phyloP scores from a whole-genome alignment of 2,797 vertebrate genomes.

The Phoeniculus purpureus region DNA sequence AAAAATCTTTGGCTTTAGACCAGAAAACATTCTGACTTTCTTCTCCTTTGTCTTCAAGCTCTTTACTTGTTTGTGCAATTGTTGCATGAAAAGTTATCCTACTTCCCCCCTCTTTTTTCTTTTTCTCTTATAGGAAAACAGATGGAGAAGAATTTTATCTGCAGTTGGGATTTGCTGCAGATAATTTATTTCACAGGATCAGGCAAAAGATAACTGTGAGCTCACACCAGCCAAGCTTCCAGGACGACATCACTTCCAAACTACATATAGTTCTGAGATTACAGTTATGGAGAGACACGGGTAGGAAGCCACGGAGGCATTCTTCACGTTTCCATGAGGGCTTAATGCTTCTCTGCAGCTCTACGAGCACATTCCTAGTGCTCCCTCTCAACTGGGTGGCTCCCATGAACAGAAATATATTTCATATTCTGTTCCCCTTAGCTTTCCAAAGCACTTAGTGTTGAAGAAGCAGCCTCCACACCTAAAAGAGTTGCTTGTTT shows the following conservation, averaged over 20 bases:
- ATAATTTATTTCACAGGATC: slow-evolving; percentile 76
- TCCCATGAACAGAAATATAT: slow-evolving; percentile 53
- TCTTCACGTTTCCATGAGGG: slow-evolving; percentile 40
- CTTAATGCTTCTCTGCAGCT: slow-evolving; percentile 45
- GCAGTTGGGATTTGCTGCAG: slow-evolving; percentile 70
- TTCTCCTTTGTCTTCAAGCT: slow-evolving; percentile 58
- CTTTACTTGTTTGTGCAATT: slow-evolving; percentile 71
- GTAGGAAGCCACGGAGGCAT: slow-evolving; percentile 48
- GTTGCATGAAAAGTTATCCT: slow-evolving; percentile 66
- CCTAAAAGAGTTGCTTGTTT: slow-evolving; percentile 2
- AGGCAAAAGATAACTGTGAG: slow-evolving; percentile 65
- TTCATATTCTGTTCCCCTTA: slow-evolving; percentile 51
- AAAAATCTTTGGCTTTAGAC: slow-evolving; percentile 73
- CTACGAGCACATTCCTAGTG: slow-evolving; percentile 59
- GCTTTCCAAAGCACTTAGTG: slow-evolving; percentile 40
- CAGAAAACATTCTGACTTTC: slow-evolving; percentile 69
- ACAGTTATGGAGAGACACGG: slow-evolving; percentile 21
- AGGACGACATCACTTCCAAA: slow-evolving; percentile 34
- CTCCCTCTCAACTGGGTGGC: slow-evolving; percentile 73
- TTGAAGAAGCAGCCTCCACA: background rate
- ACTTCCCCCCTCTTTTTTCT: slow-evolving; percentile 15
- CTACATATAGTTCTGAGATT: slow-evolving; percentile 59
- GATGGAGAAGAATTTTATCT: slow-evolving; percentile 74
- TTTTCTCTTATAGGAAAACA: slow-evolving; percentile 71
- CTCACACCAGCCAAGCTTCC: slow-evolving; percentile 50